Evolutionary conservation across 2,888 invertebrate genomes (phyloP), one percentile per base, ranked within the genome.

Genomic region (Tineola bisselliella): DNA sequence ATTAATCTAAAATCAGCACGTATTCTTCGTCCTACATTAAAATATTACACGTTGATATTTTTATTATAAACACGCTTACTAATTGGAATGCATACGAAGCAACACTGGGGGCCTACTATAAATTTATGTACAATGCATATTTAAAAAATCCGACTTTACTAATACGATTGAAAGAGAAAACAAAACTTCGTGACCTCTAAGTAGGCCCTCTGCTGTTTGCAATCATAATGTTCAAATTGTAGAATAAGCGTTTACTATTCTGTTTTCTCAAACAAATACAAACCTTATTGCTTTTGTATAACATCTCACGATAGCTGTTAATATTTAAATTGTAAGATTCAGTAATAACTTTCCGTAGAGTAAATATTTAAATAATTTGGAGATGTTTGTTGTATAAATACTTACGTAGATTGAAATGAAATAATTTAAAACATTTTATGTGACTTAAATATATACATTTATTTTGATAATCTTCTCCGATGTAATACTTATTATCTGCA

Each of bases 341-440:
- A 3, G 54, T 54, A 54, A 54, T 54, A 54, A 54, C 25, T 54
- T 54, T 25, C 54, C 8, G 11, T 18, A 25, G n/a, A 25, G 54
- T 54, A 19, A 54, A 54, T 25, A 54, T 54, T 54, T 19, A 19
- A 4, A 54, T 6, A 18, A 54, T 19, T 54, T 19, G 10, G 5
- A 54, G 12, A 18, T 54, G 25, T 54, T 54, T 54, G 25, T 52
- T 52, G 52, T 52, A 52, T 5, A 52, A 52, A 52, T 52, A 17
- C n/a, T 6, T 25, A n/a, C n/a, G n/a, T n/a, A n/a, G n/a, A n/a
- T n/a, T n/a, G n/a, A n/a, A n/a, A n/a, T n/a, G n/a, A n/a, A n/a
- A n/a, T n/a, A n/a, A n/a, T n/a, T n/a, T n/a, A n/a, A n/a, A n/a
- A n/a, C n/a, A n/a, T n/a, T n/a, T n/a, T n/a, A n/a, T n/a, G n/a